A percentile compares a stretch with the other conserved stretches of the same genome.
These are phyloP conservation scores for Buathra laborator DNA, from an alignment of 2,888 invertebrate genomes.

Conservation along the genomic window DNA sequence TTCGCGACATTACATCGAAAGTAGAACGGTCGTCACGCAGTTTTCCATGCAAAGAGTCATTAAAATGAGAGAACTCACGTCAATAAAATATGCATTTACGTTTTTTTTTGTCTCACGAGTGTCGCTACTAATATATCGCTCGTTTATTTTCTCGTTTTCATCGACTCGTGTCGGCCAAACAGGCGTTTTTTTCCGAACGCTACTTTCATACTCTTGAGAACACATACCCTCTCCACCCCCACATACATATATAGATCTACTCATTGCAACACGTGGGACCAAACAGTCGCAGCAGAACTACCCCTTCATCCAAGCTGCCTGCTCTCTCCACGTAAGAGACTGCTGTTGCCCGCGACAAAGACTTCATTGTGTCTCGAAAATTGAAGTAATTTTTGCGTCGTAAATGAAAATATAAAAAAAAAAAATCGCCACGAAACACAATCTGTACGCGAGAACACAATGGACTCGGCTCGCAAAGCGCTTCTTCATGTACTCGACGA, in stretches of 20 bases:
- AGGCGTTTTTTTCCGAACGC: conserved; percentile 1
- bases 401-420: conserved; percentile 9
- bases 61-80: background rate
- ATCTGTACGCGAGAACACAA: conserved; percentile 47
- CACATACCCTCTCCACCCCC: background rate
- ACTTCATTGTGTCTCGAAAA: conserved; percentile 73
- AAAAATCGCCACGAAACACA: conserved; percentile 52
- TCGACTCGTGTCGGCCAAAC: background rate
- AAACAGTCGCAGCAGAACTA: conserved; percentile 43
- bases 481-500: conserved; percentile 33
- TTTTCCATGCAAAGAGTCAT: conserved; percentile 9
- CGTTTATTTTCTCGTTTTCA: conserved; percentile 16
- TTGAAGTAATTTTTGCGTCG: conserved; percentile 73
- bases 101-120: conserved; percentile 18
- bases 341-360: conserved; percentile 64
- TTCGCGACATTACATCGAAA: background rate
- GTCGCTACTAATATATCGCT: conserved; percentile 1
- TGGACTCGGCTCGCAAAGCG: background rate
- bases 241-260: conserved; percentile 13
- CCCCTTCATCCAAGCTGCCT: conserved; percentile 7
- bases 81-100: conserved; percentile 6
- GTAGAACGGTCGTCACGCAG: background rate
- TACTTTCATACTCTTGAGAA: background rate
- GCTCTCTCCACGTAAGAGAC: conserved; percentile 53
- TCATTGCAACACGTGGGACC: conserved; percentile 45